phyloP scores from a whole-genome alignment of 2,888 invertebrate species.

The Erebia ligea region DNA sequence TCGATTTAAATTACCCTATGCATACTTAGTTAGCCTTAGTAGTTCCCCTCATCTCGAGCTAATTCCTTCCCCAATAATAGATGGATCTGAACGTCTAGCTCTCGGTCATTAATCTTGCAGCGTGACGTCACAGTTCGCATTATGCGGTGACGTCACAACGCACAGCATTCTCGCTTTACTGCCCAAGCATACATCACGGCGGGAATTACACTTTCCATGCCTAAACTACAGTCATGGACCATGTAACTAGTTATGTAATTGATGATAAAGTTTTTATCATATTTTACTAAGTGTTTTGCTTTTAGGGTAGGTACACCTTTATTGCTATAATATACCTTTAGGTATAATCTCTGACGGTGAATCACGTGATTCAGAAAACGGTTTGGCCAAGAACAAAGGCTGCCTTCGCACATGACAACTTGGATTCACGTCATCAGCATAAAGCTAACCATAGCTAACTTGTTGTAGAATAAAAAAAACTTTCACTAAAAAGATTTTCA shows the following conservation, averaged over 20 bases:
- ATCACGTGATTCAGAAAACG: too few species aligned
- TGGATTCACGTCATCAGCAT: too few species aligned
- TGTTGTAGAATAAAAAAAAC: too few species aligned
- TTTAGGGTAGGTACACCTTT: too few species aligned
- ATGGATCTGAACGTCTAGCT: constrained; percentile 6
- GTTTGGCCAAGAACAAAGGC: too few species aligned
- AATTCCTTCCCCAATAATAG: constrained; percentile 7
- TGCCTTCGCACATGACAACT: too few species aligned
- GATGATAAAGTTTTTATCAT: background rate
- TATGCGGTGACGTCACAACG: constrained; percentile 20
- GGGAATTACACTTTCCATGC: constrained; percentile 14
- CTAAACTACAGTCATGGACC: background rate
- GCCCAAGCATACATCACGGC: constrained; percentile 23
- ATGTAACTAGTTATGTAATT: background rate
- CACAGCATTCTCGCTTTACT: constrained; percentile 20
- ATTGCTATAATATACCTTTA: too few species aligned
- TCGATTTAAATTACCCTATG: background rate
- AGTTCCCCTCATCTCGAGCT: background rate
- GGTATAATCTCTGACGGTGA: too few species aligned
- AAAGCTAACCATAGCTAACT: too few species aligned
- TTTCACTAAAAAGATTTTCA: too few species aligned
- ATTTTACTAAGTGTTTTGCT: background rate
- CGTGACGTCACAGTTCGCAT: constrained; percentile 17
- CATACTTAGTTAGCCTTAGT: background rate
- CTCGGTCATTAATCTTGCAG: constrained; percentile 11